A percentile compares a stretch with the other conserved stretches of the same genome.
These are phyloP conservation scores for Prietella phreatophila DNA, from an alignment of 2,113 vertebrate species.

Conservation along the genomic window DNA sequence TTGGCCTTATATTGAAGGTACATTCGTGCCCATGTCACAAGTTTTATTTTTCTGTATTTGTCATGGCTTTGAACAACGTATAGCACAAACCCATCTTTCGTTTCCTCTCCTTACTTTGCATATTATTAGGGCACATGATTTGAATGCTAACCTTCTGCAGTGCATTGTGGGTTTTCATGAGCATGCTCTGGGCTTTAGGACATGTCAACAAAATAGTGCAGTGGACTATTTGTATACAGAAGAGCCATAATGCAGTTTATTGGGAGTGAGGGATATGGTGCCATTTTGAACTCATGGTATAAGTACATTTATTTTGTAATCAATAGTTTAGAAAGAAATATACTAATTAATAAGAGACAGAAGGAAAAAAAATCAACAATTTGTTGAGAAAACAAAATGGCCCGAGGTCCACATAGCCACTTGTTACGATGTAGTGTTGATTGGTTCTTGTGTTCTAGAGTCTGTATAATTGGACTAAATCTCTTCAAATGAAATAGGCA, in stretches of 20 bases:
- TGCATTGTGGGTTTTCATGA: background rate
- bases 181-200: background rate
- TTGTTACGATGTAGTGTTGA: background rate
- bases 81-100: background rate
- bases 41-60: background rate
- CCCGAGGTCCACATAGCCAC: background rate
- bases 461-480: conserved; percentile 18
- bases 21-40: background rate
- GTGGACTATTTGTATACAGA: background rate
- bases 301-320: background rate
- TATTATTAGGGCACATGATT: background rate
- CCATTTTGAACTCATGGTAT: background rate
- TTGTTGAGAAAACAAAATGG: background rate
- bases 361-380: background rate
- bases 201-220: background rate
- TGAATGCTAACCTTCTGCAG: background rate
- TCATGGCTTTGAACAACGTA: background rate
- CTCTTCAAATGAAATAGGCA: conserved; percentile 17
- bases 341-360: background rate
- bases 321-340: background rate
- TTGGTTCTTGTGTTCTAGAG: conserved; percentile 12
- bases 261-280: background rate
- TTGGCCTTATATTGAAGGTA: background rate
- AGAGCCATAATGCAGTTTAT: background rate
- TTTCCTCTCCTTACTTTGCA: background rate